Percentiles rank a stretch among this genome's conserved stretches.
phyloP scores from a whole-genome alignment of 2,797 vertebrate species.

The Enteromius anoplus region DNA sequence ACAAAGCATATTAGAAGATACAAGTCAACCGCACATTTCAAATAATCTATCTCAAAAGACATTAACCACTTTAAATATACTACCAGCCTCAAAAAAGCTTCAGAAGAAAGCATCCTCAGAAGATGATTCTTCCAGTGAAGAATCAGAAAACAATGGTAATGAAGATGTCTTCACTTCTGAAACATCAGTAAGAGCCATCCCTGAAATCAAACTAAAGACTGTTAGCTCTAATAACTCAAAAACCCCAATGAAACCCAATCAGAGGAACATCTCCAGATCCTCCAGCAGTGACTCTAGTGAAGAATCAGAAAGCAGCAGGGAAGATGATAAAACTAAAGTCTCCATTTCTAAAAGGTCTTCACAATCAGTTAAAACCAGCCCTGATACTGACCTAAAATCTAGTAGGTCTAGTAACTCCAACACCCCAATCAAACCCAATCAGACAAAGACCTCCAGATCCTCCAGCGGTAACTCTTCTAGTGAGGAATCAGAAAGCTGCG shows the following conservation, averaged over 20 bases:
- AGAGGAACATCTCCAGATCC: neutral
- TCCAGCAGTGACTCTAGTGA: slow-evolving; percentile 30
- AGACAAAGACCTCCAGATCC: neutral
- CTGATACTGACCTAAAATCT: neutral
- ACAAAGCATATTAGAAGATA: slow-evolving; percentile 30
- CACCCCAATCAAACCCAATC: neutral
- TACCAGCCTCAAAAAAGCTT: neutral
- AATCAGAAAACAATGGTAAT: slow-evolving; percentile 35
- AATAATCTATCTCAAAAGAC: slow-evolving; percentile 5
- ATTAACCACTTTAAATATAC: neutral
- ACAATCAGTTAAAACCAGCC: neutral
- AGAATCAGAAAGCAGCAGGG: slow-evolving; percentile 45
- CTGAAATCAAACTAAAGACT: neutral
- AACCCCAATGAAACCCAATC: neutral
- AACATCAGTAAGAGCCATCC: neutral
- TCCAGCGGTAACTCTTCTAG: slow-evolving; percentile 20
- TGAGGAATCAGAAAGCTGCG: slow-evolving; percentile 43
- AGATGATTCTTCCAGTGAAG: slow-evolving; percentile 47
- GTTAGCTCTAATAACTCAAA: neutral
- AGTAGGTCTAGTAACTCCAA: neutral
- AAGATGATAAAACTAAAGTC: neutral
- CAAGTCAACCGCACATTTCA: slow-evolving; percentile 29
- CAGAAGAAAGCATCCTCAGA: neutral
- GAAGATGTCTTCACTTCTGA: neutral
- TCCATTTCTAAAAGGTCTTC: neutral